Conservation (phyloP, 2,888 invertebrate genomes). For the Cephus pygmeus region DNA sequence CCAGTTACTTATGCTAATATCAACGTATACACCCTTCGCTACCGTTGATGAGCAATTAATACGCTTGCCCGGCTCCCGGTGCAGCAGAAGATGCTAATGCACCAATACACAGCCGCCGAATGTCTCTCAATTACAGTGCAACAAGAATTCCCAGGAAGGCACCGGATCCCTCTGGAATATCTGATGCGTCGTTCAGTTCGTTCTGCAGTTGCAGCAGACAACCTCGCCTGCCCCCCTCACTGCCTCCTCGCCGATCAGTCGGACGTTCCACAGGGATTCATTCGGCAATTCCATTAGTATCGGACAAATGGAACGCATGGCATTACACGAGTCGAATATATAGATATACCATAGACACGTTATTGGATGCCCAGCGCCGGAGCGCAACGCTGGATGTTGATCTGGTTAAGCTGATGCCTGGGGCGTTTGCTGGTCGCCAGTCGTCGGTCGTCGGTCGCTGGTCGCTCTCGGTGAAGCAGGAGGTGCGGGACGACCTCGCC, state of each 20-base stretch:
- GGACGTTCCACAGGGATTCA: neutral
- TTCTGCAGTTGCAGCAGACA: conserved; percentile 24
- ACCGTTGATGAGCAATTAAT: conserved; percentile 64
- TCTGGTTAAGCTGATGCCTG: conserved; percentile 58
- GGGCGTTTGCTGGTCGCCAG: conserved; percentile 53
- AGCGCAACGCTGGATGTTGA: conserved; percentile 50
- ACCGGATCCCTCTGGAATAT: neutral
- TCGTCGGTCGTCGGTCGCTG: conserved; percentile 45
- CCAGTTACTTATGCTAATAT: conserved; percentile 65
- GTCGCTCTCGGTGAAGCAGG: conserved; percentile 40
- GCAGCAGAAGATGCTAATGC: conserved; percentile 48
- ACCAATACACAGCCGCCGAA: conserved; percentile 36
- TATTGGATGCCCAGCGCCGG: conserved; percentile 18
- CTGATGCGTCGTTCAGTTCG: conserved; percentile 17
- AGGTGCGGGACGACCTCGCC: conserved; percentile 61
- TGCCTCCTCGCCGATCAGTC: conserved; percentile 4
- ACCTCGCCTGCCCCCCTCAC: neutral
- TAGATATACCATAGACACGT: conserved; percentile 4
- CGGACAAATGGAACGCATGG: conserved; percentile 29
- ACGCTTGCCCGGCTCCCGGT: conserved; percentile 49
- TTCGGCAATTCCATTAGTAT: conserved; percentile 15
- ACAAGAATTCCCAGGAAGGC: conserved; percentile 29
- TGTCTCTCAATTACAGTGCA: conserved; percentile 59
- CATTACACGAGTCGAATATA: conserved; percentile 21
- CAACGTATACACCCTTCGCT: conserved; percentile 64